phyloP scores from a whole-genome alignment of 2,888 invertebrate genomes.

The Ormia ochracea region DNA sequence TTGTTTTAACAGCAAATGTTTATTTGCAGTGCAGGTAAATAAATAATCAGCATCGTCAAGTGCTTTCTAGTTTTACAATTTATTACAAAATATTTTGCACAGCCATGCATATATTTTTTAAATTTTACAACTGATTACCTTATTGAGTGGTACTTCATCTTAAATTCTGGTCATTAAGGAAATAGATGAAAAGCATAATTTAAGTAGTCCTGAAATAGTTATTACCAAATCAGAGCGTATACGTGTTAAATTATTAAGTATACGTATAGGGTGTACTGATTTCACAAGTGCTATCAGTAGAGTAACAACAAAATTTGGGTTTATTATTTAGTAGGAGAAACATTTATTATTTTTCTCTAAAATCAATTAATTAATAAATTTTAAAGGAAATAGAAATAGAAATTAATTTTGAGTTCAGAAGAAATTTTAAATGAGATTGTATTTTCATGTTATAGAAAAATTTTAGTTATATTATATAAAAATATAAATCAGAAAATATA shows the following conservation, averaged over 20 bases:
- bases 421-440: no score
- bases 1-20: slow-evolving; percentile 15
- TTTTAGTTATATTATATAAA: no score
- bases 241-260: background rate
- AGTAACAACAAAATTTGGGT: no score
- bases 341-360: no score
- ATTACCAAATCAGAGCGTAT: background rate
- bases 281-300: no score
- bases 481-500: no score
- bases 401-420: no score
- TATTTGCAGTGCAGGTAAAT: slow-evolving; percentile 15
- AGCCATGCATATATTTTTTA: background rate
- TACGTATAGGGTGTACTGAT: background rate
- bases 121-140: slow-evolving; percentile 53
- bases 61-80: background rate
- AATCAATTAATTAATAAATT: no score
- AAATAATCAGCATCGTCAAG: background rate
- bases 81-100: background rate
- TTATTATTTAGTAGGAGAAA: no score
- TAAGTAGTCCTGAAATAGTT: background rate
- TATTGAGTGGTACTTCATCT: slow-evolving; percentile 37
- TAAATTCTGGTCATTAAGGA: background rate
- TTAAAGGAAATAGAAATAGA: no score
- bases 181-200: background rate
- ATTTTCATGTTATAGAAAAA: no score